These are phyloP conservation scores for Orthonychiurus folsomi DNA, from an alignment of 2,888 invertebrate genomes.

Conservation along the genomic window DNA sequence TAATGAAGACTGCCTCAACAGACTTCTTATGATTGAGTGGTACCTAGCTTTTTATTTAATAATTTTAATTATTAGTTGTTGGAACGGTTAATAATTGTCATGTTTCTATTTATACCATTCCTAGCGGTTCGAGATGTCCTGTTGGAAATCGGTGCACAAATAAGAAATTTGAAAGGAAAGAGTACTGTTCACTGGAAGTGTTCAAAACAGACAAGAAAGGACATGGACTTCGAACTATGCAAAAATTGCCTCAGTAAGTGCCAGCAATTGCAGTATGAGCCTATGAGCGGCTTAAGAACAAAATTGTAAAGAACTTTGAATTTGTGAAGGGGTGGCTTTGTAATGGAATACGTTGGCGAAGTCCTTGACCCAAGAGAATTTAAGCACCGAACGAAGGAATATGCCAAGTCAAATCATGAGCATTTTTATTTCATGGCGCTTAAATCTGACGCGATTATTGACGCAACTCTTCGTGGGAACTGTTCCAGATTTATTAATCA, in stretches of 20 bases:
- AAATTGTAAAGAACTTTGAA: background rate
- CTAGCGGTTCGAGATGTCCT: conserved; percentile 79
- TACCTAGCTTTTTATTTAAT: conserved; percentile 45
- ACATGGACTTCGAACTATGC: conserved; percentile 73
- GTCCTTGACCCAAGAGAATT: conserved; percentile 86
- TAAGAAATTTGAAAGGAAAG: conserved; percentile 79
- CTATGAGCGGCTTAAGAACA: no score
- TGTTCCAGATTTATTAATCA: conserved; percentile 97
- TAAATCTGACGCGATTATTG: conserved; percentile 85
- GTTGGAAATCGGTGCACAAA: conserved; percentile 87
- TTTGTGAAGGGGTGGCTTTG: conserved; percentile 68
- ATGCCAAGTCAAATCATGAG: conserved; percentile 77
- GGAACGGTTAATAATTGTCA: no score
- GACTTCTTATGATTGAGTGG: conserved; percentile 98
- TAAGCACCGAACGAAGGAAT: conserved; percentile 73
- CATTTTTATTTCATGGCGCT: conserved; percentile 98
- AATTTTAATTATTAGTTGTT: no score
- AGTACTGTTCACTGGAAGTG: conserved; percentile 72
- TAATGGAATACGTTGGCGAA: conserved; percentile 98
- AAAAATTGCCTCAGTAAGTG: conserved; percentile 62
- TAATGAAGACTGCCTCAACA: conserved; percentile 91
- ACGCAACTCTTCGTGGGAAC: conserved; percentile 92
- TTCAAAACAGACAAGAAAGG: conserved; percentile 84
- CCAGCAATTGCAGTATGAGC: no score
- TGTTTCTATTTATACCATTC: conserved; percentile 41